Conservation (phyloP, 2,113 vertebrate genomes). For the Cyphomyrus plagiostoma region DNA sequence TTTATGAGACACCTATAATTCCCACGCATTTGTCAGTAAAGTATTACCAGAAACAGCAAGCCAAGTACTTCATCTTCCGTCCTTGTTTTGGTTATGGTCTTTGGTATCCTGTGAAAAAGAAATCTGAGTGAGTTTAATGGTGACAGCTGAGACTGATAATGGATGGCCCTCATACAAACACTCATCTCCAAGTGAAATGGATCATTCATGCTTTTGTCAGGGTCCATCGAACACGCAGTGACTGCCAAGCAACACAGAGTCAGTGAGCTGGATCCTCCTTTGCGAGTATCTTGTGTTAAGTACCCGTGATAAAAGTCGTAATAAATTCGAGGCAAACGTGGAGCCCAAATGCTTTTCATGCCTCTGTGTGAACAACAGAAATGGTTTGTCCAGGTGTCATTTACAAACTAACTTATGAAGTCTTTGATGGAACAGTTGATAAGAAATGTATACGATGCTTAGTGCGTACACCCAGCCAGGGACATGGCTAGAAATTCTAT, state of each 20-base stretch:
- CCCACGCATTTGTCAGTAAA: neutral
- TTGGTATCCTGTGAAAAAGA: neutral
- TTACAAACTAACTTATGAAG: conserved; percentile 27
- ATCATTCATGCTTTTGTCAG: conserved; percentile 26
- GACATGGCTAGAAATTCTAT: neutral
- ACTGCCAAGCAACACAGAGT: conserved; percentile 39
- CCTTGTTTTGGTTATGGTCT: neutral
- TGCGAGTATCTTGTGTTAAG: conserved; percentile 22
- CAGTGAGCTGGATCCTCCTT: neutral
- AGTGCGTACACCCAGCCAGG: neutral
- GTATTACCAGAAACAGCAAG: neutral
- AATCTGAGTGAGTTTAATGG: conserved; percentile 21
- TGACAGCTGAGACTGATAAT: conserved; percentile 33
- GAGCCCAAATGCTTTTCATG: conserved; percentile 21
- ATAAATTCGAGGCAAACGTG: conserved; percentile 32
- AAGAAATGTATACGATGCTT: neutral
- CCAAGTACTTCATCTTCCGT: neutral
- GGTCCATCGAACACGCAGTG: conserved; percentile 23
- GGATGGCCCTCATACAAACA: conserved; percentile 20
- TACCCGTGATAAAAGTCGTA: conserved; percentile 28
- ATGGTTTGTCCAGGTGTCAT: conserved; percentile 32
- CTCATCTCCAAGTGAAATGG: conserved; percentile 22
- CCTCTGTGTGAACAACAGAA: conserved; percentile 16
- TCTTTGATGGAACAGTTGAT: conserved; percentile 19
- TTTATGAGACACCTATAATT: neutral